Evolutionary conservation across 2,888 invertebrate genomes (phyloP).

Genomic region (Melieria omissa): DNA sequence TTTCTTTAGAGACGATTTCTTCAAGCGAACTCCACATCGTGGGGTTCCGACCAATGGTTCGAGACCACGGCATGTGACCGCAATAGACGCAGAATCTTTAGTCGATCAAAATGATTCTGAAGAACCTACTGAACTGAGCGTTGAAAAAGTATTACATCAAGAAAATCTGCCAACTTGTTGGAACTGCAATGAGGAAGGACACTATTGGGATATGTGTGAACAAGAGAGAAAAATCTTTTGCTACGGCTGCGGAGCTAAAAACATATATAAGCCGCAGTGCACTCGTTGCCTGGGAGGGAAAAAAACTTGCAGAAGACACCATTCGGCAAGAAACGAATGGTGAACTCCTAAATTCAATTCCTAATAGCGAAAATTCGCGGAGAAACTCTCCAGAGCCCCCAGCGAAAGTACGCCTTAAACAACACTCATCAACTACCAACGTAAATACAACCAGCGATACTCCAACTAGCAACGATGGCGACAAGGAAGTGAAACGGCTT

Average conservation of each 20-base stretch:
- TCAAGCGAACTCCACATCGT: not conserved
- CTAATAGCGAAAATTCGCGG: too few relatives aligned
- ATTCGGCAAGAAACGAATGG: too few relatives aligned
- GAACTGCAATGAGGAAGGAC: slow-evolving; percentile 30
- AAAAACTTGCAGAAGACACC: not conserved
- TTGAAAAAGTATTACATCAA: slow-evolving; percentile 4
- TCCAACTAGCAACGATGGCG: too few relatives aligned
- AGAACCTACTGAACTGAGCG: not conserved
- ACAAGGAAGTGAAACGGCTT: too few relatives aligned
- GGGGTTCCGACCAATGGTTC: not conserved
- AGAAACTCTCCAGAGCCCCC: too few relatives aligned
- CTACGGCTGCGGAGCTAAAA: slow-evolving; percentile 30
- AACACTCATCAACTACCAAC: too few relatives aligned
- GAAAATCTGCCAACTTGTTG: slow-evolving; percentile 18
- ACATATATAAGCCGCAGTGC: too few relatives aligned
- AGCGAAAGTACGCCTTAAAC: too few relatives aligned
- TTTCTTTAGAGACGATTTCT: slow-evolving; percentile 24
- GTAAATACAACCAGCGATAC: too few relatives aligned
- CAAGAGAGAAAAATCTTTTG: slow-evolving; percentile 28
- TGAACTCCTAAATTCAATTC: too few relatives aligned
- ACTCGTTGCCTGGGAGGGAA: not conserved
- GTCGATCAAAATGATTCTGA: not conserved
- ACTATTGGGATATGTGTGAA: slow-evolving; percentile 25
- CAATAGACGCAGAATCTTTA: slow-evolving; percentile 1
- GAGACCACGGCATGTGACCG: slow-evolving; percentile 19